These are phyloP conservation scores for Drosophila quadrilineata DNA, from an alignment of 1,140 invertebrate species.

Conservation along the genomic window DNA sequence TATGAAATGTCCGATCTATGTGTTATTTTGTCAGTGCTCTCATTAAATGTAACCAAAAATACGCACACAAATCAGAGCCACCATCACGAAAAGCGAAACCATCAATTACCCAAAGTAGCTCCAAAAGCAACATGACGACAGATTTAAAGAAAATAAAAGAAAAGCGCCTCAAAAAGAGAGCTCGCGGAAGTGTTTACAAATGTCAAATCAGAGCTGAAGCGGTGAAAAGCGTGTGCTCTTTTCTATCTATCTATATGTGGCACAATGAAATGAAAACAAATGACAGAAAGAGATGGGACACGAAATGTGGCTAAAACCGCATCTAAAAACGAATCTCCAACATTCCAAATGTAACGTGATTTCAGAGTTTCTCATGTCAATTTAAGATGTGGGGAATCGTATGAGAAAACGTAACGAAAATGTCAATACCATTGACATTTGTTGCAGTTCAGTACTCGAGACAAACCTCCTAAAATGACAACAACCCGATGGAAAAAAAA, in stretches of 20 bases:
- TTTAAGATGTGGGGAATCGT: conserved; percentile 61
- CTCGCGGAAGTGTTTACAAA: conserved; percentile 74
- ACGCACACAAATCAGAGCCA: conserved; percentile 35
- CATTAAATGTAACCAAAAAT: conserved; percentile 60
- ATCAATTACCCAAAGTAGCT: conserved; percentile 65
- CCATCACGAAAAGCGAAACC: conserved; percentile 55
- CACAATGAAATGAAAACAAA: conserved; percentile 2
- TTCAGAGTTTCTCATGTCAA: conserved; percentile 70
- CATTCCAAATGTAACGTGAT: conserved; percentile 50
- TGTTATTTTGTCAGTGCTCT: no score
- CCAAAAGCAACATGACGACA: conserved; percentile 27
- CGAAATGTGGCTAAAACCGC: conserved; percentile 7
- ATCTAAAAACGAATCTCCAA: conserved; percentile 11
- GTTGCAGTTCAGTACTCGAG: conserved; percentile 42
- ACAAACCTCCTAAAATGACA: conserved; percentile 3
- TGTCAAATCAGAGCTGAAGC: conserved; percentile 47
- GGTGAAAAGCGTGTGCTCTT: conserved; percentile 31
- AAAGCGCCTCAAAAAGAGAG: conserved; percentile 32
- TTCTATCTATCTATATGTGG: neutral
- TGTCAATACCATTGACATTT: conserved; percentile 77
- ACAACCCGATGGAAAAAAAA: conserved; percentile 7
- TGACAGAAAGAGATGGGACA: neutral
- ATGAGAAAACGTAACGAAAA: conserved; percentile 57
- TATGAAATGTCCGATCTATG: no score
- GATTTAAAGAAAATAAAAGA: conserved; percentile 17